phyloP scores from a whole-genome alignment of 2,888 invertebrate genomes.

The Andrena marginata region DNA sequence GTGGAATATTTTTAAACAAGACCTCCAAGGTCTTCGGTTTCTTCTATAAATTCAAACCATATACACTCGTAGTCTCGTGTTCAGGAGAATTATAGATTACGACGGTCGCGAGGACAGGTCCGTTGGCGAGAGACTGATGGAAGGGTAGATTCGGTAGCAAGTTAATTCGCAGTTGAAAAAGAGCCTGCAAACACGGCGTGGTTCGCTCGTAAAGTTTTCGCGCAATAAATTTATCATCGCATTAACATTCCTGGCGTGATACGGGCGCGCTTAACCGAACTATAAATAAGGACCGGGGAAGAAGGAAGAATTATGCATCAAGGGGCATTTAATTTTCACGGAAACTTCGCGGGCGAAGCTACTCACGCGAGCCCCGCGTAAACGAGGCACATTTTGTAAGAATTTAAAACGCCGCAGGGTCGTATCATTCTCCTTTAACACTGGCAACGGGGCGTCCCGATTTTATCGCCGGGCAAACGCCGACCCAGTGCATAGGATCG shows the following conservation, averaged over 20 bases:
- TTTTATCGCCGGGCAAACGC: constrained; percentile 21
- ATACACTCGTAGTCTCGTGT: too few species aligned
- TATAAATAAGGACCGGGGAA: constrained; percentile 50
- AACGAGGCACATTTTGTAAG: constrained; percentile 39
- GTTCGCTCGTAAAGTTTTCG: constrained; percentile 22
- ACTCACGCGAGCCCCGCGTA: constrained; percentile 41
- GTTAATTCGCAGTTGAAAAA: constrained; percentile 3
- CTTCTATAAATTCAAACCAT: too few species aligned
- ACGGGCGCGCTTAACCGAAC: constrained; percentile 38
- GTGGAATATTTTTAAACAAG: background rate
- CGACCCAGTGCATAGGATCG: background rate
- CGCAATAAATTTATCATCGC: constrained; percentile 53
- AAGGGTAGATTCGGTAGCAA: background rate
- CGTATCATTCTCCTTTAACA: constrained; percentile 29
- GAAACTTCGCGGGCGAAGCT: constrained; percentile 35
- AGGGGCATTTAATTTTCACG: constrained; percentile 45
- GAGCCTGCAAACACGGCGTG: background rate
- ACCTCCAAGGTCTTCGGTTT: background rate
- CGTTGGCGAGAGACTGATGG: background rate
- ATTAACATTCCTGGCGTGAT: constrained; percentile 41
- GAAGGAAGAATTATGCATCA: constrained; percentile 49
- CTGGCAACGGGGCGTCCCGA: constrained; percentile 26
- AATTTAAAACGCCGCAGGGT: constrained; percentile 35
- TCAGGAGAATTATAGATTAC: background rate
- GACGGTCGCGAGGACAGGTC: background rate